These are phyloP conservation scores for Heliconius ismenius DNA, from an alignment of 2,888 invertebrate species.

Conservation along the genomic window DNA sequence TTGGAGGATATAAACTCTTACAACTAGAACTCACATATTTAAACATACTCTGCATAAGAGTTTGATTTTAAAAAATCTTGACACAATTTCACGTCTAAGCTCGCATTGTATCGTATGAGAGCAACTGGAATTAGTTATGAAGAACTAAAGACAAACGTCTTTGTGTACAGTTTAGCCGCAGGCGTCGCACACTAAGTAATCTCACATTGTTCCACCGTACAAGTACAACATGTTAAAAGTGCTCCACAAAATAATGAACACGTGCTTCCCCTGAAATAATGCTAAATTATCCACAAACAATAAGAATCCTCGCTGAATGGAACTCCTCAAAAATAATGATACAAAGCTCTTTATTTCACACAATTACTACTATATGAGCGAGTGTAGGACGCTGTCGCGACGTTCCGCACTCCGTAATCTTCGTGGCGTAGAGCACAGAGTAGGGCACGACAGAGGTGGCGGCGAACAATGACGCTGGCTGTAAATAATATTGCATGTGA, in stretches of 20 bases:
- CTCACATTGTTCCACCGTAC: conserved; percentile 48
- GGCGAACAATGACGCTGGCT: conserved; percentile 44
- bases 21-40: conserved; percentile 16
- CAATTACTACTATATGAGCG: conserved; percentile 72
- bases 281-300: conserved; percentile 52
- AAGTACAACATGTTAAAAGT: conserved; percentile 37
- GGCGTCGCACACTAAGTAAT: conserved; percentile 51
- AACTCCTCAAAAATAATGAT: conserved; percentile 67
- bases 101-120: conserved; percentile 49
- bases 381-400: conserved; percentile 54
- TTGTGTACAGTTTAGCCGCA: conserved; percentile 50
- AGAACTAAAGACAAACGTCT: conserved; percentile 52
- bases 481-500: conserved; percentile 49
- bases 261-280: conserved; percentile 48
- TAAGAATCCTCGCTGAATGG: conserved; percentile 48
- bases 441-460: conserved; percentile 44
- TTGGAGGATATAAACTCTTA: neutral
- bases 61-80: conserved; percentile 48
- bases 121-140: conserved; percentile 52
- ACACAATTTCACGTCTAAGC: conserved; percentile 54
- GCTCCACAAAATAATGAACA: conserved; percentile 51
- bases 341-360: conserved; percentile 76
- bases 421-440: conserved; percentile 55
- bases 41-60: conserved; percentile 19
- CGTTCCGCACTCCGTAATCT: conserved; percentile 56